Evolutionary conservation across 2,888 invertebrate genomes (phyloP), one percentile per base, ranked within the genome.

Genomic region (Coleophora deauratella): DNA sequence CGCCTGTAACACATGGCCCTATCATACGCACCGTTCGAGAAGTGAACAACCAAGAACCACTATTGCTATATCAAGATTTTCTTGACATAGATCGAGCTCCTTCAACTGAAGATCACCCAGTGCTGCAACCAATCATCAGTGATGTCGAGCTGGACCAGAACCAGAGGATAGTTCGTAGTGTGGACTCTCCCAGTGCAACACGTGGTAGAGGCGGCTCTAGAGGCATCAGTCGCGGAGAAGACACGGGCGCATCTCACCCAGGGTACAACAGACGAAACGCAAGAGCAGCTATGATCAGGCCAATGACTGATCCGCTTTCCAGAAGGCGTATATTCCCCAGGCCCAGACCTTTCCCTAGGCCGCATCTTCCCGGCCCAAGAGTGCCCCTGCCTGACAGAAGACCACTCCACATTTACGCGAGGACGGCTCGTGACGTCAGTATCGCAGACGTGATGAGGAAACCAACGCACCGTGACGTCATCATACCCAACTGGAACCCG

Each of bases 401-500:
- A n/a, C n/a, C n/a, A n/a, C n/a, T 21, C 21, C 50, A 51, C 9
- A 44, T 48, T 2, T 49, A 47, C 11, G 52, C 49, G 3, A 52
- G 58, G 33, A 35, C 41, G 10, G 35, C 40, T n/a, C 50, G 54
- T 15, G 52, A 54, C 37, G 40, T 56, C 9, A 50, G 55, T 40
- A 44, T 59, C 8, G 43, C 55, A 14, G 54, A 21, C 21, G 21
- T 49, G 28, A 7, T 58, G 2, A 54, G 45, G 31, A 61, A 62
- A 39, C 63, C 65, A 0, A 54, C 55, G 2, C 56, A 66, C 40
- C 55, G 54, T 33, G 57, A 63, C 42, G 55, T 67, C 7, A 48
- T 62, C 6, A 59, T 69, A 35, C 62, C 68, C 0, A 68, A 67
- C 30, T 71, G 66, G 66, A 69, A 69, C 41, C 69, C 68, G 0